Percentiles rank a stretch among this genome's conserved stretches.
Evolutionary conservation across 2,113 vertebrate species (phyloP).

Genomic region (Sebastes fasciatus): DNA sequence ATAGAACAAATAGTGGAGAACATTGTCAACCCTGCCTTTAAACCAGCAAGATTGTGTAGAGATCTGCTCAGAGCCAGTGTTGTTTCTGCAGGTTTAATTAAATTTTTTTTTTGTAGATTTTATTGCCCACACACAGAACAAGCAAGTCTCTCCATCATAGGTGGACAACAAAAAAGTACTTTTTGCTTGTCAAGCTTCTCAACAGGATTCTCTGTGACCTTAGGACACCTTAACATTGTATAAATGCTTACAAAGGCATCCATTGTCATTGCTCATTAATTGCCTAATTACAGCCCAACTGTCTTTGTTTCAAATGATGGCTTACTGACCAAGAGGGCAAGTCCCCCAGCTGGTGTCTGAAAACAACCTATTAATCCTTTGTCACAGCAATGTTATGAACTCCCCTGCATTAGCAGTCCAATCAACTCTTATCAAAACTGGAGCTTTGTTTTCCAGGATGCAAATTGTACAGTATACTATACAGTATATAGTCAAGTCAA

Average conservation of each 20-base stretch:
- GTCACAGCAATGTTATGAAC: slow-evolving; percentile 44
- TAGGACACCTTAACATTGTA: slow-evolving; percentile 29
- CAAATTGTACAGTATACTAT: not conserved
- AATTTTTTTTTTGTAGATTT: slow-evolving; percentile 24
- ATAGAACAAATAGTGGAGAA: too few relatives aligned
- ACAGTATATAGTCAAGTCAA: not conserved
- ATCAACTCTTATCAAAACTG: slow-evolving; percentile 28
- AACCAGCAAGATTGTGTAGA: not conserved
- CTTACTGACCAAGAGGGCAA: slow-evolving; percentile 78
- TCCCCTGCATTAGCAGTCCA: slow-evolving; percentile 38
- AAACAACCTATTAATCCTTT: slow-evolving; percentile 80
- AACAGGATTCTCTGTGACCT: slow-evolving; percentile 46
- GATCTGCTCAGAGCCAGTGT: not conserved
- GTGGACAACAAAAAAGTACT: not conserved
- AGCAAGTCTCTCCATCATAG: slow-evolving; percentile 10
- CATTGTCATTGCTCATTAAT: slow-evolving; percentile 82
- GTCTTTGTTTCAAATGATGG: slow-evolving; percentile 76
- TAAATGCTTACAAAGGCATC: slow-evolving; percentile 63
- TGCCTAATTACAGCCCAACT: slow-evolving; percentile 82
- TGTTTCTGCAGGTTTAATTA: slow-evolving; percentile 16
- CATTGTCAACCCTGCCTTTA: too few relatives aligned
- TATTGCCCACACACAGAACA: not conserved
- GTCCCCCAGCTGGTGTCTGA: slow-evolving; percentile 78
- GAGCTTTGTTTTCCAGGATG: slow-evolving; percentile 25
- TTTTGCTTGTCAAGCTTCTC: slow-evolving; percentile 2